Evolutionary conservation across 2,113 vertebrate genomes (phyloP), one percentile per base, ranked within the genome.

Genomic region (Cygnus buccinator): DNA sequence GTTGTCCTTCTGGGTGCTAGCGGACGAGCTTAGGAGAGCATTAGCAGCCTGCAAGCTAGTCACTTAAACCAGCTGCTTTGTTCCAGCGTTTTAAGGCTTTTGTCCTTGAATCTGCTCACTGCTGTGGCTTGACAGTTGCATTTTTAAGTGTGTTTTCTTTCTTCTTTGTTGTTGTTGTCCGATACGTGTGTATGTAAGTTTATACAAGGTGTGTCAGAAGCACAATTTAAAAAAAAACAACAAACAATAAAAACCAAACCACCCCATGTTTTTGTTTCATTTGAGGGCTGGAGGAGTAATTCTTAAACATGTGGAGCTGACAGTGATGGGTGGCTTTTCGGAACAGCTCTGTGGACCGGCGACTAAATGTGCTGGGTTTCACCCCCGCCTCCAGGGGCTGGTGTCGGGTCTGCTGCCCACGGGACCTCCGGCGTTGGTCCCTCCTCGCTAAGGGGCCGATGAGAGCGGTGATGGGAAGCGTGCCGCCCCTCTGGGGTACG

Each of bases 1-100:
- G 89, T 96, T 95, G 94, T 95, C 94, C 94, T 92, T 95, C 66
- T 73, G 67, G 50, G 54, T 72, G 81, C 61, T 91, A 89, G 70
- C 3, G 26, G 86, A 88, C 4, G 28, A 63, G 84, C 68, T 81
- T 41, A n/a, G 81, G 61, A 39, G 87, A 93, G 73, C 37, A 4
- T 19, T 39, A 95, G 76, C 12, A 6, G 37, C 77, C 96, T 94
- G 83, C 77, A 91, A 93, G 54, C 59, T 48, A 8, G 52, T 84
- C 2, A 2, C 84, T 71, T 88, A 21, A 80, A 89, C 57, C 46
- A 25, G 48, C 1, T 3, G 26, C 13, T 63, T 79, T 92, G 57
- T 44, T 52, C 0, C 1, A 48, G 66, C 2, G 0, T 71, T 78
- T 82, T 76, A 46, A 57, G 62, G 58, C 8, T 93, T 93, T 85